Evolutionary conservation across 1,140 invertebrate genomes (phyloP).

Genomic region (Ylistrum balloti): DNA sequence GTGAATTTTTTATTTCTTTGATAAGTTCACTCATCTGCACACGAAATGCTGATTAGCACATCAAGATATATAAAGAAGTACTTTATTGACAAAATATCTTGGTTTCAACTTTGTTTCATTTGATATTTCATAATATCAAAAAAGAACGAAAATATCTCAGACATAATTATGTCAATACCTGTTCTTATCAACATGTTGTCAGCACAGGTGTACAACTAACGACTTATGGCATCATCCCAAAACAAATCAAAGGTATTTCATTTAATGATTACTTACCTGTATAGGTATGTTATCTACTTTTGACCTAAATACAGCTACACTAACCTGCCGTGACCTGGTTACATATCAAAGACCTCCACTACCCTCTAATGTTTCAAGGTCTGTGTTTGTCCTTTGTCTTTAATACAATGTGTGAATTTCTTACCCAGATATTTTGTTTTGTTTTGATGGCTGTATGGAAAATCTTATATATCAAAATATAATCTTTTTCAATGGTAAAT

Average conservation of each 20-base stretch:
- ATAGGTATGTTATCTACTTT: slow-evolving; percentile 19
- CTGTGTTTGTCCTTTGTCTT: not conserved
- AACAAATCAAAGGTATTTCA: slow-evolving; percentile 2
- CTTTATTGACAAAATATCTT: too few relatives aligned
- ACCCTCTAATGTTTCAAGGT: not conserved
- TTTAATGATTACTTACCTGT: not conserved
- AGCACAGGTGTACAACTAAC: not conserved
- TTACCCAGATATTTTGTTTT: not conserved
- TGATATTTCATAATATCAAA: too few relatives aligned
- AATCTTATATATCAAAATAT: not conserved
- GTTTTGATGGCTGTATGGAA: not conserved
- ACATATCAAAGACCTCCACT: not conserved
- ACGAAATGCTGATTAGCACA: too few relatives aligned
- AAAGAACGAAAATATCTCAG: too few relatives aligned
- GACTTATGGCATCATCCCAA: slow-evolving; percentile 2
- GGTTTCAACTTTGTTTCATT: too few relatives aligned
- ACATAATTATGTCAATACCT: too few relatives aligned
- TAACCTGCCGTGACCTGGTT: not conserved
- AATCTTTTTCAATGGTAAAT: not conserved
- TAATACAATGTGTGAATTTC: not conserved
- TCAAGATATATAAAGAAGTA: too few relatives aligned
- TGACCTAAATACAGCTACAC: not conserved
- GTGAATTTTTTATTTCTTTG: too few relatives aligned
- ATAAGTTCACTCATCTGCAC: too few relatives aligned
- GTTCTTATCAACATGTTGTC: not conserved